Evolutionary conservation across 2,113 vertebrate species (phyloP).

Genomic region (Pachycephala philippinensis): DNA sequence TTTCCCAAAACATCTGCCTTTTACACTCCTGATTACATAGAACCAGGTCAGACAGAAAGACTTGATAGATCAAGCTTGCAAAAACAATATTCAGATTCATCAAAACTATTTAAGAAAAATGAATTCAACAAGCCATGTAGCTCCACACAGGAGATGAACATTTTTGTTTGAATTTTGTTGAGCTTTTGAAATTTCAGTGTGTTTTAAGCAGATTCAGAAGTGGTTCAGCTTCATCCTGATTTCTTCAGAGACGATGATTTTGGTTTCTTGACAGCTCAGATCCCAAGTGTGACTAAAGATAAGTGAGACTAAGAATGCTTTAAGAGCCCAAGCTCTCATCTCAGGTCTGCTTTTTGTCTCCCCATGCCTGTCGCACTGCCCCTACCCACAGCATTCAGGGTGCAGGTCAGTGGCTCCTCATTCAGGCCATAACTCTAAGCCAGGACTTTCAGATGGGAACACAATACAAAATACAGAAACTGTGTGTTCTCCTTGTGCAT

Average conservation of each 20-base stretch:
- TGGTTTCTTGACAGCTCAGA: background rate
- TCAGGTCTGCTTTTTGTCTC: background rate
- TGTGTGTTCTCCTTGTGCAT: background rate
- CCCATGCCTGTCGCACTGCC: rapidly evolving
- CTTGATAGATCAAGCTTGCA: background rate
- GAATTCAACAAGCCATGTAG: background rate
- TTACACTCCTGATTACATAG: background rate
- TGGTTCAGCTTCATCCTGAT: background rate
- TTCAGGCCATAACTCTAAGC: background rate
- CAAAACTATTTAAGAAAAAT: background rate
- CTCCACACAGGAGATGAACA: background rate
- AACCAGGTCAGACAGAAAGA: background rate
- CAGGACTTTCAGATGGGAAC: background rate
- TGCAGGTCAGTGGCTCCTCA: background rate
- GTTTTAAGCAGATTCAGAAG: background rate
- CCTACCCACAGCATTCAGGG: background rate
- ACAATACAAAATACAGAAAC: background rate
- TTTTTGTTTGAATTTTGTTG: background rate
- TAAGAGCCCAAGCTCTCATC: background rate
- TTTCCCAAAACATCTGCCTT: background rate
- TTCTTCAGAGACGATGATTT: background rate
- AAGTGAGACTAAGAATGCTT: background rate
- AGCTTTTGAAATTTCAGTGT: background rate
- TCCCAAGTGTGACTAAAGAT: background rate
- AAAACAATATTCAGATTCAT: background rate